Evolutionary conservation across 1,140 invertebrate species (phyloP), one percentile per base, ranked within the genome.

Genomic region (Zeugodacus cucurbitae): DNA sequence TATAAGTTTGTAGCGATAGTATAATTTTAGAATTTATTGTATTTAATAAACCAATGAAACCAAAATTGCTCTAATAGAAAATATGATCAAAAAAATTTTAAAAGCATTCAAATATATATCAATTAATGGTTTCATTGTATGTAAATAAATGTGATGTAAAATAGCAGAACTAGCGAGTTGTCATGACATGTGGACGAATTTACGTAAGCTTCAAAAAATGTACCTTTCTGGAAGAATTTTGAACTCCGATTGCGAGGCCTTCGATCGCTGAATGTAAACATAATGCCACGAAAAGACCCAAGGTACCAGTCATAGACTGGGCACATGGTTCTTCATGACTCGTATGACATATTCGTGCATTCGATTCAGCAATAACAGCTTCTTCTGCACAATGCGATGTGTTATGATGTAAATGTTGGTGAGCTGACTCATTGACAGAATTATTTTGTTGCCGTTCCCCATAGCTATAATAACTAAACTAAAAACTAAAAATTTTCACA

Each of bases 171-270:
- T n/a, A n/a, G n/a, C n/a, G 17, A 54, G 48, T 48, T 48, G 48
- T n/a, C n/a, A n/a, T n/a, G 44, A 48, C 11, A 48, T 48, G 14
- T 48, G 11, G 44, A 48, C 44, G 3, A 11, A 48, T 11, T 11
- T 48, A 48, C 8, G 10, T 48, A 10, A 48, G 14, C 44, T 48
- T 48, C 14, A 48, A 4, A 54, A 54, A 54, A 54, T 62, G 78
- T 94, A 93, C 97, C 96, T 94, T 96, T 94, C 2, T 94, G 90
- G 57, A 94, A 89, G 93, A 94, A 88, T 95, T 95, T 90, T 96
- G 96, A 48, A 98, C 93, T 1, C 97, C 97, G 90, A 98, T 96
- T 2, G 97, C 97, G 48, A 98, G 92, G 59, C 97, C 97, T 94
- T 98, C 97, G 37, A 98, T 94, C 4, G 97, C 91, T 22, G 97